Percentiles rank a stretch among this genome's conserved stretches.
Evolutionary conservation across 2,797 vertebrate genomes (phyloP).

Genomic region (Rachycentron canadum): DNA sequence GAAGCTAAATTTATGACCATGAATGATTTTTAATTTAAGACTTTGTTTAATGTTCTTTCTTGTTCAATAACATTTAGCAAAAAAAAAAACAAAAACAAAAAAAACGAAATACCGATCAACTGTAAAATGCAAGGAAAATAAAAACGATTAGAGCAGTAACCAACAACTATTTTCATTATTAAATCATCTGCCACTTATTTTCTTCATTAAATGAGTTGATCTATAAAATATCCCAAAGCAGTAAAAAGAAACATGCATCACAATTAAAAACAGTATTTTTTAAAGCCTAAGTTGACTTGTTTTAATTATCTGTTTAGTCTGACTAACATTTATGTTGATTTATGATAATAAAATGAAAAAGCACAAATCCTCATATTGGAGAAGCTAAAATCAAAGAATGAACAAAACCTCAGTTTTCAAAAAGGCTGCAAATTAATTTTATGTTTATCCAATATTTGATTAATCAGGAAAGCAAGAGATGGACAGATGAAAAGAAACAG

Average conservation of each 20-base stretch:
- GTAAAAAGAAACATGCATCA: too few species aligned
- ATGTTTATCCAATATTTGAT: too few species aligned
- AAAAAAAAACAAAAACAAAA: too few species aligned
- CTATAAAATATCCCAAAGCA: neutral
- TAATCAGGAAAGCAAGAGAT: neutral
- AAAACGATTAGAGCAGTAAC: neutral
- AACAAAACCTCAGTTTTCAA: neutral
- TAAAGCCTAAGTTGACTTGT: neutral
- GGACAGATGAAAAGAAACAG: neutral
- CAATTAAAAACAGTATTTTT: too few species aligned
- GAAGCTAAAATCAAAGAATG: too few species aligned
- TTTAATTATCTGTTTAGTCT: neutral
- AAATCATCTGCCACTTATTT: neutral
- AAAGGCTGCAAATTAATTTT: neutral
- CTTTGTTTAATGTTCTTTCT: neutral
- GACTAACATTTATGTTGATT: neutral
- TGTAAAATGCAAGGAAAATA: too few species aligned
- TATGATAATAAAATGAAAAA: neutral
- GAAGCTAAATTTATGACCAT: neutral
- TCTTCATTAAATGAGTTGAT: too few species aligned
- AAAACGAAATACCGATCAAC: too few species aligned
- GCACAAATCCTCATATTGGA: too few species aligned
- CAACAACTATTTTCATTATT: neutral
- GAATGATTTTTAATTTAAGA: neutral
- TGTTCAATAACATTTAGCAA: neutral